Conservation (phyloP, 2,113 vertebrate genomes). For the Leptodactylus fuscus region DNA sequence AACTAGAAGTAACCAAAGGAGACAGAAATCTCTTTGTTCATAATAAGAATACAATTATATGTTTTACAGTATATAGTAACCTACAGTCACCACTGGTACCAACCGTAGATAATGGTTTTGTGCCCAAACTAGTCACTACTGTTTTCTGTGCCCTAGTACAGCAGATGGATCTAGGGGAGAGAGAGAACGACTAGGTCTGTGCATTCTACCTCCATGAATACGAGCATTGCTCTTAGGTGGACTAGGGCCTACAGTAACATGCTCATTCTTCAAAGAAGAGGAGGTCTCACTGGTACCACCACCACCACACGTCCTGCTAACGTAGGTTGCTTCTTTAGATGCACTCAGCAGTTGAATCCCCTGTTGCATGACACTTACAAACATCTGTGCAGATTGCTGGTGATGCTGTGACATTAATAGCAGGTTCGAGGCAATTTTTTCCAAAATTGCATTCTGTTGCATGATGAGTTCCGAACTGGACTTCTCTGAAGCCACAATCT, state of each 20-base stretch:
- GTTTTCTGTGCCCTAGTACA: conserved; percentile 3
- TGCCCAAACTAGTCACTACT: conserved; percentile 1
- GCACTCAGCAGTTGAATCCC: conserved; percentile 49
- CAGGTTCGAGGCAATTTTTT: conserved; percentile 56
- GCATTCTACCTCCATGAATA: conserved; percentile 9
- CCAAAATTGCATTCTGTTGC: conserved; percentile 55
- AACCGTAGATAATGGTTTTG: background rate
- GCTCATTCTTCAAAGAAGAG: conserved; percentile 24
- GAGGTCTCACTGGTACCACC: conserved; percentile 24
- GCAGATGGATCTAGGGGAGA: conserved; percentile 12
- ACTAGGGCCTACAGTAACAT: conserved; percentile 38
- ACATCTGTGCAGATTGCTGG: conserved; percentile 43
- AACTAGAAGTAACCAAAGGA: conserved; percentile 14
- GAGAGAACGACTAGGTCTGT: conserved; percentile 32
- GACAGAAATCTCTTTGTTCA: conserved; percentile 28
- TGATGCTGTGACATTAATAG: conserved; percentile 54
- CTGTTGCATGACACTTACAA: conserved; percentile 47
- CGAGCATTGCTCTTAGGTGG: conserved; percentile 1
- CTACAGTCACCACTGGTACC: background rate
- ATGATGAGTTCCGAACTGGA: conserved; percentile 41
- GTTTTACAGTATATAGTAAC: conserved; percentile 4
- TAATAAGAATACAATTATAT: background rate
- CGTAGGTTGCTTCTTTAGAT: conserved; percentile 36
- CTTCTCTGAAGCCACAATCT: conserved; percentile 48
- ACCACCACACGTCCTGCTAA: conserved; percentile 27